These are phyloP conservation scores for Terebella lapidaria DNA, from an alignment of 2,888 invertebrate species.

Conservation along the genomic window DNA sequence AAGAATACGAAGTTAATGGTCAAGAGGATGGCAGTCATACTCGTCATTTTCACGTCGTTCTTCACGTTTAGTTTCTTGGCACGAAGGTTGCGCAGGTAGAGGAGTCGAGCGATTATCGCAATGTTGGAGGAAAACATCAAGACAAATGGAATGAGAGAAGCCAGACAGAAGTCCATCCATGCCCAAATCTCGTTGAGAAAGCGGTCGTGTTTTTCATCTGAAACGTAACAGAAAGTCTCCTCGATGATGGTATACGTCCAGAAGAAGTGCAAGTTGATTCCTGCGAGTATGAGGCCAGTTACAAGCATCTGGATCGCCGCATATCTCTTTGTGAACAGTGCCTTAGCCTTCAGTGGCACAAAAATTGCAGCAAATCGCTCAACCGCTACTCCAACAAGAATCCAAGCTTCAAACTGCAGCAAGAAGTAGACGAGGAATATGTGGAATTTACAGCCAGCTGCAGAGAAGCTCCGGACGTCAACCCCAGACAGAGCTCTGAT, in stretches of 20 bases:
- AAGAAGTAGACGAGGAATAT: conserved; percentile 31
- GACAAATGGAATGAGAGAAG: conserved; percentile 7
- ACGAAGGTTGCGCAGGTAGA: conserved; percentile 1
- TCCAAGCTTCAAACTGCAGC: conserved; percentile 37
- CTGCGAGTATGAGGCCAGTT: conserved; percentile 21
- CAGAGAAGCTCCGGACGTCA: conserved; percentile 4
- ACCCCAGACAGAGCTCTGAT: not conserved
- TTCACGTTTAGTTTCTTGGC: no score
- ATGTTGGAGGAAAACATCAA: conserved; percentile 5
- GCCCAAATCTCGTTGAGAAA: not conserved
- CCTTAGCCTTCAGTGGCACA: conserved; percentile 36
- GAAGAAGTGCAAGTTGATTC: not conserved
- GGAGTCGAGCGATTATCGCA: conserved; percentile 5
- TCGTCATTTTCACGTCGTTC: conserved; percentile 3
- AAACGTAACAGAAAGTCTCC: not conserved
- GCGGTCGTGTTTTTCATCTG: not conserved
- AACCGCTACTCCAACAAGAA: conserved; percentile 38
- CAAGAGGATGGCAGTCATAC: conserved; percentile 9
- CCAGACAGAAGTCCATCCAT: conserved; percentile 6
- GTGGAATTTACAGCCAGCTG: conserved; percentile 30
- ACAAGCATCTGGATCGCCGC: conserved; percentile 20
- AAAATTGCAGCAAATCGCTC: conserved; percentile 41
- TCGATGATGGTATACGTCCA: not conserved
- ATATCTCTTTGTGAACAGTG: conserved; percentile 27
- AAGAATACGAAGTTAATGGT: conserved; percentile 5